phyloP scores from a whole-genome alignment of 2,113 vertebrate species.

The Calonectris borealis region DNA sequence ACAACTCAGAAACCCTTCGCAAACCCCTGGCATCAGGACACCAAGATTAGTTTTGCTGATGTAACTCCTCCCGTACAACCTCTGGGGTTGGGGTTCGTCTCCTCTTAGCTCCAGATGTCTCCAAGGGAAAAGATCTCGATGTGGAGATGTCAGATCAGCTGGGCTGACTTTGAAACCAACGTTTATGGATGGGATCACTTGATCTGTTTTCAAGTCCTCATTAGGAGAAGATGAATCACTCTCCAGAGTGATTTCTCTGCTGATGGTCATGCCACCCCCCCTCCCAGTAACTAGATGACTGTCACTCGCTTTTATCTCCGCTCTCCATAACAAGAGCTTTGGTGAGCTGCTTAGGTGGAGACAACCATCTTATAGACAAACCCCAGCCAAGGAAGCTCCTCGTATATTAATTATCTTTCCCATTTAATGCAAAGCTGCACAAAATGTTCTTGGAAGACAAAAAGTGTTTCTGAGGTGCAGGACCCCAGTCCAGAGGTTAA shows the following conservation, averaged over 20 bases:
- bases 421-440: background rate
- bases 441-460: rapidly evolving
- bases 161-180: too few relatives aligned
- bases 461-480: background rate
- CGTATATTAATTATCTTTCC: background rate
- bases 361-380: rapidly evolving
- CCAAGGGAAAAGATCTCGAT: background rate
- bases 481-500: rapidly evolving
- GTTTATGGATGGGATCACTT: background rate
- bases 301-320: background rate
- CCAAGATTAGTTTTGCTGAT: background rate
- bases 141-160: background rate
- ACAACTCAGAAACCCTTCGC: background rate
- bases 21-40: background rate
- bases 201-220: background rate
- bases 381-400: background rate
- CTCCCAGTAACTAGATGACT: rapidly evolving
- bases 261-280: background rate
- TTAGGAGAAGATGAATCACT: background rate
- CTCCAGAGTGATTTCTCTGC: background rate
- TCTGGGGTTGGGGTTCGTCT: background rate
- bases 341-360: background rate
- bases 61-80: background rate
- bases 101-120: background rate
- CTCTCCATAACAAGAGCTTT: background rate